Evolutionary conservation across 2,113 vertebrate genomes (phyloP).

Genomic region (Paratilapia polleni): DNA sequence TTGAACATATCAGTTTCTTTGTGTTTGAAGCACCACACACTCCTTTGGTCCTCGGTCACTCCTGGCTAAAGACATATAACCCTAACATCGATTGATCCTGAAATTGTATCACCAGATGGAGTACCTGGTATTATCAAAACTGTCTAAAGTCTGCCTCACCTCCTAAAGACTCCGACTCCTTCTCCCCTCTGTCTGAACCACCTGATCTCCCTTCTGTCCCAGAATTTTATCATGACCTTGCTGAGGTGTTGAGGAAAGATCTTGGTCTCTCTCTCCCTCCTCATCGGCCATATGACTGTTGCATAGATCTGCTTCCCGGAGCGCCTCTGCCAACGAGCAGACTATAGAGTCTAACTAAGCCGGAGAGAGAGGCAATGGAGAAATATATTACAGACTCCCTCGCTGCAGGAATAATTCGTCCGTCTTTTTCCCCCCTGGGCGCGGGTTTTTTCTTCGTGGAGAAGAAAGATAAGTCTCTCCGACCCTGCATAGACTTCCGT

Average conservation of each 20-base stretch:
- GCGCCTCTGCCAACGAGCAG: background rate
- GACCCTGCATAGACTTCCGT: background rate
- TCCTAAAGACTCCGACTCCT: background rate
- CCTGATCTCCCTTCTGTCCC: background rate
- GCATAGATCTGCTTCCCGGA: background rate
- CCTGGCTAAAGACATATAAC: background rate
- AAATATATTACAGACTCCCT: background rate
- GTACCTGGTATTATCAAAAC: background rate
- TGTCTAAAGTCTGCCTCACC: background rate
- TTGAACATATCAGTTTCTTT: no score
- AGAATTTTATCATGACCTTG: background rate
- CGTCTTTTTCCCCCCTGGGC: background rate
- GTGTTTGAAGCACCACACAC: no score
- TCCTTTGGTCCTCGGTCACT: no score
- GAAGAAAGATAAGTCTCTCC: background rate
- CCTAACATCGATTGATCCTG: background rate
- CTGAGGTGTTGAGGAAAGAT: background rate
- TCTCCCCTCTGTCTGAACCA: background rate
- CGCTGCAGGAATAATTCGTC: background rate
- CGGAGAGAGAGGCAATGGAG: background rate
- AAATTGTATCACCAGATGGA: background rate
- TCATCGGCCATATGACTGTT: background rate
- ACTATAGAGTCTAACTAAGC: background rate
- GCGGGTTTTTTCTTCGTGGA: background rate
- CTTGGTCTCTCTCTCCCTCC: background rate